Conservation (phyloP, 2,888 invertebrate species). For the Aporophyla nigra region DNA sequence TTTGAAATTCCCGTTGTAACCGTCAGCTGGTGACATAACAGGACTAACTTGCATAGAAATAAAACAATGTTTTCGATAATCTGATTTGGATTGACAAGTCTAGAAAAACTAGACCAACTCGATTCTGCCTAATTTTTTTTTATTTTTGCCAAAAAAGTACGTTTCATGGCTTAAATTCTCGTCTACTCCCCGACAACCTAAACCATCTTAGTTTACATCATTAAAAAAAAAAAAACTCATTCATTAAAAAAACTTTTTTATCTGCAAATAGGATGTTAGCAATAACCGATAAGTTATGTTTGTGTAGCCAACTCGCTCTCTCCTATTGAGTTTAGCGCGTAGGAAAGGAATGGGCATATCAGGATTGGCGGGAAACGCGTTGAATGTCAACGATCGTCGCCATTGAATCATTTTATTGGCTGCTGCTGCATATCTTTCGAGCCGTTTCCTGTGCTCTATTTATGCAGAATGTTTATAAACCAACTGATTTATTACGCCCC, state of each 20-base stretch:
- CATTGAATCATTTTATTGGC: slow-evolving; percentile 54
- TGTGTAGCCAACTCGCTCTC: slow-evolving; percentile 50
- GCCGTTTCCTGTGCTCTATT: slow-evolving; percentile 54
- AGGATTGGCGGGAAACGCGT: slow-evolving; percentile 58
- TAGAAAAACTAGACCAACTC: background rate
- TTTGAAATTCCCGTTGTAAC: slow-evolving; percentile 39
- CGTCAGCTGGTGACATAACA: slow-evolving; percentile 3
- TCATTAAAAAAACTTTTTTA: slow-evolving; percentile 50
- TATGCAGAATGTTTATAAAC: slow-evolving; percentile 36
- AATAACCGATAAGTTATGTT: slow-evolving; percentile 61
- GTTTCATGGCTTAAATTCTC: background rate
- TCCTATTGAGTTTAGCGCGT: slow-evolving; percentile 9
- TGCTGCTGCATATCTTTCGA: slow-evolving; percentile 44
- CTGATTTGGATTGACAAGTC: background rate
- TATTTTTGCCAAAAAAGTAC: background rate
- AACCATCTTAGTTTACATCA: background rate
- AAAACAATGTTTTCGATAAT: background rate
- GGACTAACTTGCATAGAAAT: background rate
- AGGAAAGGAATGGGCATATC: slow-evolving; percentile 35
- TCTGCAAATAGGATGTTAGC: slow-evolving; percentile 65
- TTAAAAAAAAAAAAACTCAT: slow-evolving; percentile 30
- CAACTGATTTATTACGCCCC: slow-evolving; percentile 31
- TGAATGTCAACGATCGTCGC: slow-evolving; percentile 59
- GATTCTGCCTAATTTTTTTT: slow-evolving; percentile 1
- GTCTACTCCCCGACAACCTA: background rate